A percentile compares a stretch with the other conserved stretches of the same genome.
Conservation (phyloP, 2,888 invertebrate genomes). For the Noctua fimbriata region DNA sequence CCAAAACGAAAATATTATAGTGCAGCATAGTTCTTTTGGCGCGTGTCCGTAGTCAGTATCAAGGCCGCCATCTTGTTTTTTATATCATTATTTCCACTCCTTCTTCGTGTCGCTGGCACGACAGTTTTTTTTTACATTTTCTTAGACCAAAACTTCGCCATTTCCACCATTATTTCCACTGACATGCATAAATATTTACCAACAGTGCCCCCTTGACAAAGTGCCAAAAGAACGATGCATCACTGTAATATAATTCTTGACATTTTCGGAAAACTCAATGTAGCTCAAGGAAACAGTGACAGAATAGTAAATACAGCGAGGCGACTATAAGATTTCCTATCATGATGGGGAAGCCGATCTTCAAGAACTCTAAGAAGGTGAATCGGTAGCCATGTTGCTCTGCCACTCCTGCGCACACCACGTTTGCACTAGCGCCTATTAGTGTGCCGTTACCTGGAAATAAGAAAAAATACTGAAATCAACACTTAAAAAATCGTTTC, state of each 20-base stretch:
- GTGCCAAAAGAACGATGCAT: neutral
- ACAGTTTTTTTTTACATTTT: neutral
- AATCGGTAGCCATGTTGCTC: slow-evolving; percentile 98
- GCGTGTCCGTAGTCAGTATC: neutral
- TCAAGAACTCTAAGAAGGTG: slow-evolving; percentile 96
- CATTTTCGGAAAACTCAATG: slow-evolving; percentile 27
- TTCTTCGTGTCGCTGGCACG: neutral
- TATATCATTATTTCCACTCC: neutral
- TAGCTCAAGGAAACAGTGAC: slow-evolving; percentile 89
- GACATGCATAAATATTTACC: neutral
- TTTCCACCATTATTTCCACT: neutral
- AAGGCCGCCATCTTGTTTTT: neutral
- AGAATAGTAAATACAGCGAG: slow-evolving; percentile 93
- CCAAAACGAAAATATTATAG: neutral
- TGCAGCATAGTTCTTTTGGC: neutral
- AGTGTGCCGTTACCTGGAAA: slow-evolving; percentile 95
- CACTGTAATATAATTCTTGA: neutral
- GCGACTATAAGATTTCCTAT: slow-evolving; percentile 93
- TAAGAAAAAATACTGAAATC: neutral
- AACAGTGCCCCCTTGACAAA: neutral
- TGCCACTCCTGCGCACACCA: slow-evolving; percentile 97
- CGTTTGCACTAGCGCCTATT: slow-evolving; percentile 97
- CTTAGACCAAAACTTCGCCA: neutral
- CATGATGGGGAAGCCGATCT: slow-evolving; percentile 96
- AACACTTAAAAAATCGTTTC: neutral